phyloP scores from a whole-genome alignment of 2,888 invertebrate species.

The Polylopha cassiicola region DNA sequence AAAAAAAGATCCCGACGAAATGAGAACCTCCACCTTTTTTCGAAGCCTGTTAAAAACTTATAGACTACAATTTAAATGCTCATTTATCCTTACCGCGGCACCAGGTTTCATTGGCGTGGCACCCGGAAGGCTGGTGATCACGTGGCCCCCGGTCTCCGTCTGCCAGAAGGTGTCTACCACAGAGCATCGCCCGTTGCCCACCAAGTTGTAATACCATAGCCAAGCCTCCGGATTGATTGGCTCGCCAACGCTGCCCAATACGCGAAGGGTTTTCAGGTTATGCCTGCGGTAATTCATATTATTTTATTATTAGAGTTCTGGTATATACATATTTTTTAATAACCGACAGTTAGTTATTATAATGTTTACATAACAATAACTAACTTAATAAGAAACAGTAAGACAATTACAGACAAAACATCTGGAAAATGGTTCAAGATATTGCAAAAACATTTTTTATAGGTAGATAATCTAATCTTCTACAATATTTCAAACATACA shows the following conservation, averaged over 20 bases:
- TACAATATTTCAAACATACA: no score
- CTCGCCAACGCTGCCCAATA: constrained; percentile 98
- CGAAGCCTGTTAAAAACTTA: no score
- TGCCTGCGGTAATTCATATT: constrained; percentile 67
- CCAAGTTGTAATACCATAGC: constrained; percentile 93
- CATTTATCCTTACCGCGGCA: constrained; percentile 88
- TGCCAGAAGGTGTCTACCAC: constrained; percentile 99
- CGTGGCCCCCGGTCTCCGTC: constrained; percentile 99
- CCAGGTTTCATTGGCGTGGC: constrained; percentile 98
- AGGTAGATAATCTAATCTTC: no score
- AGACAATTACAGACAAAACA: no score
- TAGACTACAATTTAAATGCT: neutral
- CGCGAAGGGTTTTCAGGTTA: constrained; percentile 80
- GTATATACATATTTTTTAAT: no score
- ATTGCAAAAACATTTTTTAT: no score
- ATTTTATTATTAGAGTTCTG: constrained; percentile 7
- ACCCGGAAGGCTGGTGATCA: constrained; percentile 96
- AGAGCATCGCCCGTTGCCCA: constrained; percentile 90
- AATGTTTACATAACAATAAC: no score
- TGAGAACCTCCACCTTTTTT: no score
- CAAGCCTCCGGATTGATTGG: constrained; percentile 99
- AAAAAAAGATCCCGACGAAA: no score
- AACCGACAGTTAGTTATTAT: no score
- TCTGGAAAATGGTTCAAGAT: no score
- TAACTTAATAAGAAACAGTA: no score